phyloP scores from a whole-genome alignment of 2,797 vertebrate genomes.

The Vireo griseus region DNA sequence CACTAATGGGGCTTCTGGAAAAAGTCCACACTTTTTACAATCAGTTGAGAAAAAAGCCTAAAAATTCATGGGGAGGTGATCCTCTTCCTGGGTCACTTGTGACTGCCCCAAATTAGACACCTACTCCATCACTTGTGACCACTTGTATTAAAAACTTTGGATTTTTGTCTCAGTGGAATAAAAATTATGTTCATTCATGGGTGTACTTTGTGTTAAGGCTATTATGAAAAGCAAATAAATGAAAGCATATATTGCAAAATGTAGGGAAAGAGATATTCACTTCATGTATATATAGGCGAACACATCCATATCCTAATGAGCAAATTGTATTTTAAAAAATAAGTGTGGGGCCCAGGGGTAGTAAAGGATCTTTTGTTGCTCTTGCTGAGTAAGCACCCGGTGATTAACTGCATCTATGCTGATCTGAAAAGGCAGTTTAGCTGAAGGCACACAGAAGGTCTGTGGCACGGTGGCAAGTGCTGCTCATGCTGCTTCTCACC shows the following conservation, averaged over 20 bases:
- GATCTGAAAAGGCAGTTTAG: not conserved
- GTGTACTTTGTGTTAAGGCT: not conserved
- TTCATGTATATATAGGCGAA: not conserved
- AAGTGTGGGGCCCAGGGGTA: not conserved
- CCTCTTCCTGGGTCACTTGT: not conserved
- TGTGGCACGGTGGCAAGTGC: no score
- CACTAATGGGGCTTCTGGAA: slow-evolving; percentile 39
- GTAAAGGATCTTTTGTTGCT: not conserved
- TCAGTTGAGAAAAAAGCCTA: not conserved
- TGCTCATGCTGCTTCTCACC: fast-evolving
- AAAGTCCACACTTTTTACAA: not conserved
- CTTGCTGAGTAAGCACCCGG: not conserved
- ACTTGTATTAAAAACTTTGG: not conserved
- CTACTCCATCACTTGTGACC: not conserved
- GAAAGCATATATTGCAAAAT: not conserved
- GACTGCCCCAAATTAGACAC: not conserved
- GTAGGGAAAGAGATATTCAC: not conserved
- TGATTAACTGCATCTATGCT: not conserved
- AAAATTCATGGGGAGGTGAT: not conserved
- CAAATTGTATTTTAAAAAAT: not conserved
- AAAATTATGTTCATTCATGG: not conserved
- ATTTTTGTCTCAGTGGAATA: not conserved
- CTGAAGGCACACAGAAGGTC: not conserved
- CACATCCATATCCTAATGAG: not conserved
- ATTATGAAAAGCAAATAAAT: not conserved